Base-by-base conservation (phyloP, 2,797 vertebrate genomes). In the Lithobates pipiens region DNA sequence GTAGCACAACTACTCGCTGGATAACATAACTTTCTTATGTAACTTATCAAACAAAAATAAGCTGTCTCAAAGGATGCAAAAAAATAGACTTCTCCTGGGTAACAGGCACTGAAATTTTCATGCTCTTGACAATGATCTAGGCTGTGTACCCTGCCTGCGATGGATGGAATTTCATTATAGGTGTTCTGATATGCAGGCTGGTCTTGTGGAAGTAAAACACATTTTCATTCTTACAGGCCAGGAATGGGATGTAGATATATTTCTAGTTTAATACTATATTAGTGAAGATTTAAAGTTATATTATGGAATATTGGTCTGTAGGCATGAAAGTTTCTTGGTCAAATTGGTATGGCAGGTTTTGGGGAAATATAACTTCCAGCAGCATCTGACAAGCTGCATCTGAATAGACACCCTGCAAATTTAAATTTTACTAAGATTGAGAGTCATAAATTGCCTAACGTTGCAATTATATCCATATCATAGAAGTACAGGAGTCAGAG, bases 31-130 rank as follows among this genome's bases (percentile, higher is more conserved):
- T 76, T 86, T 77, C 71, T 70, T 86, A 82, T 65, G 63, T 42
- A 75, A 73, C 77, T 85, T 82, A 86, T 86, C 69, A 86, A 81
- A 86, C 77, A 75, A 77, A 77, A 76, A 82, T 82, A 82, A 86
- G 73, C 74, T 77, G 74, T 76, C 78, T 82, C 73, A 1, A 10
- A 77, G 79, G 78, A 74, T 32, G 7, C 13, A 16, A 73, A 67
- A 65, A 70, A 69, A 76, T 61, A 80, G 71, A 32, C 42, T 80
- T 68, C 83, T 85, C 76, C 54, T 65, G 76, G 76, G 76, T 65
- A 73, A 73, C 54, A 54, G 27, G 42, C n/a, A 25, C 46, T 82
- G 36, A 39, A 29, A 74, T 74, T 21, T 73, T 65, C 70, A 72
- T 73, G 36, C 34, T 63, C 54, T 54, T 82, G 39, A 82, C n/a